These are phyloP conservation scores for Chrysotoxum bicinctum DNA, from an alignment of 2,888 invertebrate species.

Conservation along the genomic window DNA sequence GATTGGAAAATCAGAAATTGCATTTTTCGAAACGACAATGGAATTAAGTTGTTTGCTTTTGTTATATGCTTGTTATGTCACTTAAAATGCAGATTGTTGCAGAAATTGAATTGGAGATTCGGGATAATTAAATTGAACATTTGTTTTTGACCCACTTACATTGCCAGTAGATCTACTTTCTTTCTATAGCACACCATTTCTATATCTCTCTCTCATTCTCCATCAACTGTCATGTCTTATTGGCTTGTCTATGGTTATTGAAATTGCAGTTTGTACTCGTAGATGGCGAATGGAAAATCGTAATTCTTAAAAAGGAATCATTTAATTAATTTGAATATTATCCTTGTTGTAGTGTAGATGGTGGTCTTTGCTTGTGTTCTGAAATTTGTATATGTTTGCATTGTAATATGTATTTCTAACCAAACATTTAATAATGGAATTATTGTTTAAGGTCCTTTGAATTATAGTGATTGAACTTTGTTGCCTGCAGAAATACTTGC, in stretches of 20 bases:
- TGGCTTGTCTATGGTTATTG: not conserved
- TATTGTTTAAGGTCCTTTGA: not conserved
- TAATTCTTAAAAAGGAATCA: not conserved
- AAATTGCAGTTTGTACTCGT: slow-evolving; percentile 3
- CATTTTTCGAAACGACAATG: slow-evolving; percentile 51
- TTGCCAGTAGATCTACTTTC: not conserved
- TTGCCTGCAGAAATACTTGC: not conserved
- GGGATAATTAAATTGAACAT: slow-evolving; percentile 48
- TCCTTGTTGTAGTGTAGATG: not conserved
- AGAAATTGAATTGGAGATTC: slow-evolving; percentile 41
- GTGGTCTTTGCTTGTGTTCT: not conserved
- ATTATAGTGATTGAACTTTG: not conserved
- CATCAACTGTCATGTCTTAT: not conserved
- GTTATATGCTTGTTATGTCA: slow-evolving; percentile 62
- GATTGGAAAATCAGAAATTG: slow-evolving; percentile 66
- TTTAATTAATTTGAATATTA: slow-evolving; percentile 9
- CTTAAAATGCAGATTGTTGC: slow-evolving; percentile 60
- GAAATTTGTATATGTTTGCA: not conserved
- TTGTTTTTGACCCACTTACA: slow-evolving; percentile 26
- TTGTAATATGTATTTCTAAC: not conserved
- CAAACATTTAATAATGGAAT: not conserved
- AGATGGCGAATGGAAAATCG: not conserved
- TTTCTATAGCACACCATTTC: no score
- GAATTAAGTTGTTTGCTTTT: slow-evolving; percentile 64
- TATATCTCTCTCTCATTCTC: not conserved